Base-by-base conservation (phyloP, 2,113 vertebrate species). In the Python bivittatus region DNA sequence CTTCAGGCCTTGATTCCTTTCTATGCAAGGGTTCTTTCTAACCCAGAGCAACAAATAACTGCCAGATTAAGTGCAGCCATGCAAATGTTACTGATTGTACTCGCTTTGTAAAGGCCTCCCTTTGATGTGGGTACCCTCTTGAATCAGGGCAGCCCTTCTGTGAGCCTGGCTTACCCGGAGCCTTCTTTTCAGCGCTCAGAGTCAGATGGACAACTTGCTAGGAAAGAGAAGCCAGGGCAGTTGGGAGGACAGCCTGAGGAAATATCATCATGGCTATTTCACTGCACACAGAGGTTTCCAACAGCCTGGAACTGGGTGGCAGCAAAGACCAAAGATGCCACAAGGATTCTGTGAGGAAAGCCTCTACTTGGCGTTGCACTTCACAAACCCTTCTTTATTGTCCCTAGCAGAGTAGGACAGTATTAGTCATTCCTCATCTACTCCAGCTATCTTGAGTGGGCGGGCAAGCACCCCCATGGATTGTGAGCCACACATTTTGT, bases 1-100 rank as follows among this genome's bases (percentile, higher is more conserved):
- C 79, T 93, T 96, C 94, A 94, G 89, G 58, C 90, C 94, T 44
- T 0, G 0, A 90, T 93, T 97, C 89, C 79, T 96, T 96, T 96
- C 95, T 95, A 88, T 79, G 60, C 54, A 44, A 94, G 94, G 89
- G 58, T 94, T 97, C 95, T 95, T 91, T 96, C 93, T 95, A 95
- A 94, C 93, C 93, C 94, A 92, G 86, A 0, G 89, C 94, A 96
- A 97, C 97, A 97, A 97, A 96, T 97, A 96, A 95, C 94, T 96
- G 96, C 95, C 97, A 95, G 95, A 95, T 97, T 96, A 97, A 96
- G 96, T 57, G 89, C 5, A 92, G 93, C 90, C 88, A 0, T 96
- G 97, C 96, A 96, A 97, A 97, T 96, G 96, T 95, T 97, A 96
- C 97, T 96, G 6, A 79, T 38, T 79, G 95, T 97, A 97, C 89